Percentiles rank a stretch among this genome's conserved stretches.
These are phyloP conservation scores for Diloba caeruleocephala DNA, from an alignment of 2,888 invertebrate genomes.

Conservation along the genomic window DNA sequence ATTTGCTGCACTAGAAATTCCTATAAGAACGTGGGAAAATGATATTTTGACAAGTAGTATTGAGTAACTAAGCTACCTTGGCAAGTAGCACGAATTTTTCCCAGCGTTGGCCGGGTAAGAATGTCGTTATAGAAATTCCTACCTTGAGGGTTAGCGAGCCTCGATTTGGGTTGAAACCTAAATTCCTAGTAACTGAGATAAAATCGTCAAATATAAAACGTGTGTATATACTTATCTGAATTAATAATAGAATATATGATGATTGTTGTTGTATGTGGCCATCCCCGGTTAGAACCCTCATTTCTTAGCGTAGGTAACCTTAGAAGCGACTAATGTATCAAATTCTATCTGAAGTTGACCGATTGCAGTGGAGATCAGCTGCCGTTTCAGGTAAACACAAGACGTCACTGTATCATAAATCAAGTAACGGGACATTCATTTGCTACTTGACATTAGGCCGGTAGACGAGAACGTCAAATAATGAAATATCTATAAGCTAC, in stretches of 20 bases:
- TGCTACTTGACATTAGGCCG: constrained; percentile 1
- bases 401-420: too few relatives aligned
- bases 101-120: constrained; percentile 32
- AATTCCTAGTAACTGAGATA: constrained; percentile 35
- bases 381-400: too few relatives aligned
- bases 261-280: too few relatives aligned
- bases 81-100: constrained; percentile 21
- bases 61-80: constrained; percentile 17
- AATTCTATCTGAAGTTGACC: too few relatives aligned
- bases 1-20: constrained; percentile 4
- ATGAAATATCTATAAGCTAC: constrained; percentile 13
- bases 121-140: constrained; percentile 48
- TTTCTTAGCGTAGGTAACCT: too few relatives aligned
- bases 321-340: too few relatives aligned
- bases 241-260: constrained; percentile 1
- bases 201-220: constrained; percentile 18
- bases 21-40: constrained; percentile 26
- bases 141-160: constrained; percentile 11
- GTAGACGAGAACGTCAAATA: constrained; percentile 4
- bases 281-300: too few relatives aligned
- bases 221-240: constrained; percentile 10
- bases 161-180: constrained; percentile 11
- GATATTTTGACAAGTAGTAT: constrained; percentile 24
- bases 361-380: too few relatives aligned
- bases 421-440: neutral